These are phyloP conservation scores for Cranoglanis bouderius DNA, from an alignment of 2,113 vertebrate genomes.

Conservation along the genomic window DNA sequence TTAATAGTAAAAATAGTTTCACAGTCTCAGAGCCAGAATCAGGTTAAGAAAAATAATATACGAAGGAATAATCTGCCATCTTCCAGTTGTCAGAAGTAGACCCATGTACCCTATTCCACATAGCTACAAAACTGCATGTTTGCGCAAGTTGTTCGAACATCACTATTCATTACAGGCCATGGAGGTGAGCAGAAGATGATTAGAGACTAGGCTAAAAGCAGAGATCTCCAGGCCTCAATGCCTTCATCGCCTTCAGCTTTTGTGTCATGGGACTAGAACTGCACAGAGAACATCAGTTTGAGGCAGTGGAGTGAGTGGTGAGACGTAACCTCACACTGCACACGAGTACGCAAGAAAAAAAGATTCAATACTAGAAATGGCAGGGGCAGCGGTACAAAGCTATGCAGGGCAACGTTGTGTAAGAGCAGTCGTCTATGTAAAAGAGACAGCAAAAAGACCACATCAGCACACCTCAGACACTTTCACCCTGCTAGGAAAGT, in stretches of 20 bases:
- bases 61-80: neutral
- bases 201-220: neutral
- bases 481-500: constrained; percentile 3
- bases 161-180: neutral
- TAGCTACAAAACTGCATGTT: neutral
- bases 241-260: neutral
- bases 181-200: constrained; percentile 8
- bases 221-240: neutral
- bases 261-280: neutral
- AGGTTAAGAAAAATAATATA: neutral
- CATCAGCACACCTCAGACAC: neutral
- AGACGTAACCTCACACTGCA: neutral
- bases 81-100: neutral
- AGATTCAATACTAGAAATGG: constrained; percentile 18
- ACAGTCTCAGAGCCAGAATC: neutral
- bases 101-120: neutral
- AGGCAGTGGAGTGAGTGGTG: neutral
- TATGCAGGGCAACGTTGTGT: neutral
- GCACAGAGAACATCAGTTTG: constrained; percentile 11
- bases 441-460: constrained; percentile 15
- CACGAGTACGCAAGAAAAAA: neutral
- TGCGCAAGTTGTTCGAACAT: neutral
- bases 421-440: neutral
- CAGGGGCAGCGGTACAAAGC: neutral
- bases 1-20: neutral